These are phyloP conservation scores for Ophthalmolycus amberensis DNA, from an alignment of 2,113 vertebrate genomes.

Conservation along the genomic window DNA sequence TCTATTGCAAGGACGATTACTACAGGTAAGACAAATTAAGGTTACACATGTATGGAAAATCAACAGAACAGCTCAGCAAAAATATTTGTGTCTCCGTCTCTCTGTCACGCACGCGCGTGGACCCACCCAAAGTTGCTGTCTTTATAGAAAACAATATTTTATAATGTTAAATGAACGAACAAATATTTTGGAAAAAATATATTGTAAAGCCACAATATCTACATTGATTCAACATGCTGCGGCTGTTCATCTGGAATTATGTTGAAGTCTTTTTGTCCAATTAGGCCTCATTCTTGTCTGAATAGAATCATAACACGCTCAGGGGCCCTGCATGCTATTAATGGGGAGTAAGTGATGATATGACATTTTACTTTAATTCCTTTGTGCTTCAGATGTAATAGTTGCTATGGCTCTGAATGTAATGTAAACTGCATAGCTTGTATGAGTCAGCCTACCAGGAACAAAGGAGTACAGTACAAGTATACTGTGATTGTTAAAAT, in stretches of 20 bases:
- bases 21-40: conserved; percentile 90
- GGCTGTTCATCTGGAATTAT: conserved; percentile 17
- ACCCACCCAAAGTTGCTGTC: neutral
- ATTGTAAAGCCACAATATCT: neutral
- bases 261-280: conserved; percentile 22
- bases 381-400: neutral
- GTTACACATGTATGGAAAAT: conserved; percentile 6
- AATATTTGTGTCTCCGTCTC: neutral
- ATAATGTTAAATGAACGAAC: neutral
- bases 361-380: neutral
- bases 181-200: neutral
- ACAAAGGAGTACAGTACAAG: neutral
- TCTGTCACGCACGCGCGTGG: neutral
- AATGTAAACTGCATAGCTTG: neutral
- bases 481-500: neutral
- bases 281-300: conserved; percentile 27
- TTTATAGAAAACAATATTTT: neutral
- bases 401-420: neutral
- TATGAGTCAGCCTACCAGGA: neutral
- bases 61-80: neutral
- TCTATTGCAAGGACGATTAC: conserved; percentile 99
- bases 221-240: conserved; percentile 34
- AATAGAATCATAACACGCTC: conserved; percentile 8
- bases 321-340: conserved; percentile 20
- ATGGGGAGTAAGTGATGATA: conserved; percentile 7